Percentiles rank a stretch among this genome's conserved stretches.
These are phyloP conservation scores for Exephanes ischioxanthus DNA, from an alignment of 2,888 invertebrate genomes.

Conservation along the genomic window DNA sequence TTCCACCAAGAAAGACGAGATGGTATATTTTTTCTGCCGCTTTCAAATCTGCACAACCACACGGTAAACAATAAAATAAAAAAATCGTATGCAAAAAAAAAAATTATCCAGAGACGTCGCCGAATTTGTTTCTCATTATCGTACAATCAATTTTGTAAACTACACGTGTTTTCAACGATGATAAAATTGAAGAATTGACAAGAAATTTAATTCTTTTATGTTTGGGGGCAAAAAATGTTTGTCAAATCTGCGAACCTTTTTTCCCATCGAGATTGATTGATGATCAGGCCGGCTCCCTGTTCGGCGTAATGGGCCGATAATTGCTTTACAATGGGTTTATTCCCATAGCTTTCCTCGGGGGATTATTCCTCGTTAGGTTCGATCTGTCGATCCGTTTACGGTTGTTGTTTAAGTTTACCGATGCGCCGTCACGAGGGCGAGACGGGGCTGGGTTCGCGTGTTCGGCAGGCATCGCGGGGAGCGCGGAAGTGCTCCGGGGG, in stretches of 20 bases:
- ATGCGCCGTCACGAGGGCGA: not conserved
- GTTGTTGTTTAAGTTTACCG: constrained; percentile 15
- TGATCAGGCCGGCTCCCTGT: not conserved
- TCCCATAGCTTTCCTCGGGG: not conserved
- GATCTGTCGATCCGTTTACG: constrained; percentile 17
- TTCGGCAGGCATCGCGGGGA: constrained; percentile 25
- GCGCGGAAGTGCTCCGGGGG: constrained; percentile 4
- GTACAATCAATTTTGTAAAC: too few species aligned
- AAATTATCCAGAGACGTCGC: too few species aligned
- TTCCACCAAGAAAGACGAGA: not conserved
- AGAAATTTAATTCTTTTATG: too few species aligned
- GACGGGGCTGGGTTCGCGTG: constrained; percentile 6
- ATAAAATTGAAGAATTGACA: not conserved
- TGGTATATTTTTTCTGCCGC: not conserved
- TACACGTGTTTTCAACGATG: too few species aligned
- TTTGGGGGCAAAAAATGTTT: not conserved
- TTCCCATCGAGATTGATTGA: not conserved
- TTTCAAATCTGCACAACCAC: not conserved
- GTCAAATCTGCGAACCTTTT: not conserved
- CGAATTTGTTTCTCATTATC: too few species aligned
- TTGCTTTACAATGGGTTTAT: not conserved
- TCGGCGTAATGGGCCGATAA: not conserved
- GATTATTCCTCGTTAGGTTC: constrained; percentile 25
- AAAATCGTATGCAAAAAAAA: too few species aligned
- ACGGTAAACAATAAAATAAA: too few species aligned